A percentile compares a stretch with the other conserved stretches of the same genome.
phyloP scores from a whole-genome alignment of 2,113 vertebrate species.

The Labeo catla region DNA sequence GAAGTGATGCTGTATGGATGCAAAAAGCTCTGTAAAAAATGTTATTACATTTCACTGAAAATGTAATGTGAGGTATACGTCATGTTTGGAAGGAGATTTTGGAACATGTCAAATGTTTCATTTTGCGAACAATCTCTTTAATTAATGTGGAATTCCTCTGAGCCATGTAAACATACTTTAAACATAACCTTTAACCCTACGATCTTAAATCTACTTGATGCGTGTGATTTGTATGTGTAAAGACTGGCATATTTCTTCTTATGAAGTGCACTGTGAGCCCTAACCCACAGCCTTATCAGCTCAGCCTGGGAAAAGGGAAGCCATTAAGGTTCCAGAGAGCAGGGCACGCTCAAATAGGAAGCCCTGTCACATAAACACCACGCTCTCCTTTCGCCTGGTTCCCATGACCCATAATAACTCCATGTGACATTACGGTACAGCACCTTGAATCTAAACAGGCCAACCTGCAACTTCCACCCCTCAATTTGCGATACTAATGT shows the following conservation, averaged over 20 bases:
- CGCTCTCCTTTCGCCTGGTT: slow-evolving; percentile 62
- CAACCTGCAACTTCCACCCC: slow-evolving; percentile 21
- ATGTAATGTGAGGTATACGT: neutral
- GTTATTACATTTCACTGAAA: neutral
- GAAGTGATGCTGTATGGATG: neutral
- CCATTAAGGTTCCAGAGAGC: slow-evolving; percentile 78
- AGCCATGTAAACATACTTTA: slow-evolving; percentile 6
- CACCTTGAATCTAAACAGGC: slow-evolving; percentile 14
- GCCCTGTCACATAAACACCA: slow-evolving; percentile 74
- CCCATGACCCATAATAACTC: slow-evolving; percentile 70
- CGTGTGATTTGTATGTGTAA: slow-evolving; percentile 34
- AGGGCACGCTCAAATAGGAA: slow-evolving; percentile 75
- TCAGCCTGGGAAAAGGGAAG: slow-evolving; percentile 76
- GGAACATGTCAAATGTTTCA: neutral
- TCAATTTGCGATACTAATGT: neutral
- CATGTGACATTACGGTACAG: slow-evolving; percentile 14
- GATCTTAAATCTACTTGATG: slow-evolving; percentile 38
- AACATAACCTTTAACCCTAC: slow-evolving; percentile 26
- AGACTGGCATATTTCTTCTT: slow-evolving; percentile 32
- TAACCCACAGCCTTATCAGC: slow-evolving; percentile 58
- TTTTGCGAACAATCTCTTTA: neutral
- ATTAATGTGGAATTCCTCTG: neutral
- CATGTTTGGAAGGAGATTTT: neutral
- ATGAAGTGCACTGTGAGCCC: slow-evolving; percentile 30
- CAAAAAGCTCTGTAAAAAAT: neutral